Evolutionary conservation across 1,140 invertebrate species (phyloP).

Genomic region (Drosophila quadrilineata): DNA sequence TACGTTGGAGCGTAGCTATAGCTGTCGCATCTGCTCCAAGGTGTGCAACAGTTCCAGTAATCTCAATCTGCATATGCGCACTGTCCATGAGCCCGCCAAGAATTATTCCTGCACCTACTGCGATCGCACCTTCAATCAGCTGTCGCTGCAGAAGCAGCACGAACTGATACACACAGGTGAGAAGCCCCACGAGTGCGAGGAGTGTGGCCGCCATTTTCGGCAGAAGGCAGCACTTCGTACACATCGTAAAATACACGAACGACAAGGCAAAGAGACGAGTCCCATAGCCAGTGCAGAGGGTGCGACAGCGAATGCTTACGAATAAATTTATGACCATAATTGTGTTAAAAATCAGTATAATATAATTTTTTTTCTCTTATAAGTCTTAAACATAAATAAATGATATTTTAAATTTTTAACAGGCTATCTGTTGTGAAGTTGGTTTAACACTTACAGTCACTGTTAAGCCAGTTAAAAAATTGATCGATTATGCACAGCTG

Average conservation of each 20-base stretch:
- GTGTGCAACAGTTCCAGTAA: conserved; percentile 56
- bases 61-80: conserved; percentile 52
- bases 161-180: conserved; percentile 81
- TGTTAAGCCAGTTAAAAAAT: too few species aligned
- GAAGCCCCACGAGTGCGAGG: conserved; percentile 53
- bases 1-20: conserved; percentile 52
- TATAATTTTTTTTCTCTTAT: too few species aligned
- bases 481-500: too few species aligned
- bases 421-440: too few species aligned
- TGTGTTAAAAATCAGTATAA: too few species aligned
- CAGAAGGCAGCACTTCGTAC: conserved; percentile 52
- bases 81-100: conserved; percentile 47
- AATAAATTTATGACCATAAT: too few species aligned
- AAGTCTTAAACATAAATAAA: too few species aligned
- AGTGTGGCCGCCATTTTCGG: conserved; percentile 45
- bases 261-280: conserved; percentile 8
- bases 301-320: too few species aligned
- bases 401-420: too few species aligned
- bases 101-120: conserved; percentile 51
- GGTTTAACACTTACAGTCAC: too few species aligned
- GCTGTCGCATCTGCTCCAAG: conserved; percentile 51
- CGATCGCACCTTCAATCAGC: conserved; percentile 47
- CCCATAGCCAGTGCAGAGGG: background rate
- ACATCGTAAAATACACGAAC: conserved; percentile 54
- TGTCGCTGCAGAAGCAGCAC: conserved; percentile 53